Evolutionary conservation across 2,797 vertebrate species (phyloP), one percentile per base, ranked within the genome.

Genomic region (Psittacula echo): DNA sequence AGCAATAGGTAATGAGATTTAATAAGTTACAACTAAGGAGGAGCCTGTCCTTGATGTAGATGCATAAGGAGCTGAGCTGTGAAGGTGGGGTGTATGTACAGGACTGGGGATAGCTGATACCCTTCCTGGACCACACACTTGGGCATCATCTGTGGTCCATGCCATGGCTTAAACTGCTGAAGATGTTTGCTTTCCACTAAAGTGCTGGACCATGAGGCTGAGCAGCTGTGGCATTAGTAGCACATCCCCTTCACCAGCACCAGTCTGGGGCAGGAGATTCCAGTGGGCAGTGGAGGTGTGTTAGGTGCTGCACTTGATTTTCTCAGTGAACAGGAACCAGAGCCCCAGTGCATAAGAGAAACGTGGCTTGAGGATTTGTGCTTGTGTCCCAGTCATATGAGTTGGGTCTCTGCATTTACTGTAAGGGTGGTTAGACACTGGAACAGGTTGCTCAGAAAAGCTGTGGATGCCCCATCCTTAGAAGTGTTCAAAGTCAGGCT

Each of bases 61-160:
- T 72, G 54, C 70, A 65, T 8, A 72, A 84, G 39, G 39, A 85
- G 11, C 32, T 67, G 71, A 72, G 34, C 37, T 86, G 27, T 67
- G 75, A 76, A 64, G 10, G 10, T 54, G 42, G 7, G 37, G 12
- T 9, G 0, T 45, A 13, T 1, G 0, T 50, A 12, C 0, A 12
- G 27, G 23, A 60, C n/a, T 3, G 1, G 32, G 23, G 7, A 16
- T 5, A 15, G 32, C 34, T 45, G 51, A 41, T 51, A 19, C 22
- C n/a, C 20, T 2, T 8, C 45, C 42, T 50, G 39, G 16, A 20
- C 34, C 26, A 30, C 7, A 4, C 26, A 48, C 60, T 23, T 58
- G 41, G 39, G 21, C 41, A 32, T 61, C 50, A 19, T 17, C 24
- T 53, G 26, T 16, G 2, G 21, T 76, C 87, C 77, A 30, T 3